These are phyloP conservation scores for Cerastoderma edule DNA, from an alignment of 2,888 invertebrate genomes.

Conservation along the genomic window DNA sequence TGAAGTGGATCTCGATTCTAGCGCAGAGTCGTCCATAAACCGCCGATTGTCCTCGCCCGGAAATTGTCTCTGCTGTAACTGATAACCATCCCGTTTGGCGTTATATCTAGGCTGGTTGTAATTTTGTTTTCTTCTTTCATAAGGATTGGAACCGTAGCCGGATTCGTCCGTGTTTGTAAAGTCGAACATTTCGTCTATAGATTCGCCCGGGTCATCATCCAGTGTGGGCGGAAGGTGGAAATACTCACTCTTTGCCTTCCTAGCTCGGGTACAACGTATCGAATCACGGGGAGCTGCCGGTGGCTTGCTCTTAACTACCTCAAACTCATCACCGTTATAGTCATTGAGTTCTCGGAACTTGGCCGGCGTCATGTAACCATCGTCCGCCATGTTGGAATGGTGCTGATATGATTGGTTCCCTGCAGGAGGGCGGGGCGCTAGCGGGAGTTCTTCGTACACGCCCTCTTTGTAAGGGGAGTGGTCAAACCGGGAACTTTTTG, in stretches of 20 bases:
- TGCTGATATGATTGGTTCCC: constrained; percentile 7
- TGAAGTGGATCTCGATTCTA: constrained; percentile 47
- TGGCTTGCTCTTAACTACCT: constrained; percentile 68
- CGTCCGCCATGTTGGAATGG: constrained; percentile 55
- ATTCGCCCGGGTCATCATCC: constrained; percentile 48
- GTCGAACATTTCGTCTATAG: constrained; percentile 68
- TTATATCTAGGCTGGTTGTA: constrained; percentile 13
- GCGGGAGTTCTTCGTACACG: constrained; percentile 76
- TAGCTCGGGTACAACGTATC: constrained; percentile 49
- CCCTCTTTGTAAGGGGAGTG: constrained; percentile 63
- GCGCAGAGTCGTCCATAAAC: constrained; percentile 59
- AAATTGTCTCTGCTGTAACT: constrained; percentile 19
- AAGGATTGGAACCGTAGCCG: constrained; percentile 16
- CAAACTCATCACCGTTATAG: constrained; percentile 38
- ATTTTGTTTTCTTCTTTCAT: constrained; percentile 35
- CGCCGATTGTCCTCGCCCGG: constrained; percentile 32
- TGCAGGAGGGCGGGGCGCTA: constrained; percentile 72
- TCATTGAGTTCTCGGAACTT: constrained; percentile 59
- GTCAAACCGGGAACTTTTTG: constrained; percentile 35
- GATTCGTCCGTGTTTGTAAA: constrained; percentile 42
- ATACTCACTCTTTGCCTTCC: constrained; percentile 65
- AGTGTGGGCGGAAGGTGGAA: constrained; percentile 29
- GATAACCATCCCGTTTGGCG: constrained; percentile 7
- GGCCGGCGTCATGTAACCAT: constrained; percentile 77
- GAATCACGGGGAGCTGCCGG: constrained; percentile 67